phyloP scores from a whole-genome alignment of 2,797 vertebrate species.

The Danio jaintianensis region DNA sequence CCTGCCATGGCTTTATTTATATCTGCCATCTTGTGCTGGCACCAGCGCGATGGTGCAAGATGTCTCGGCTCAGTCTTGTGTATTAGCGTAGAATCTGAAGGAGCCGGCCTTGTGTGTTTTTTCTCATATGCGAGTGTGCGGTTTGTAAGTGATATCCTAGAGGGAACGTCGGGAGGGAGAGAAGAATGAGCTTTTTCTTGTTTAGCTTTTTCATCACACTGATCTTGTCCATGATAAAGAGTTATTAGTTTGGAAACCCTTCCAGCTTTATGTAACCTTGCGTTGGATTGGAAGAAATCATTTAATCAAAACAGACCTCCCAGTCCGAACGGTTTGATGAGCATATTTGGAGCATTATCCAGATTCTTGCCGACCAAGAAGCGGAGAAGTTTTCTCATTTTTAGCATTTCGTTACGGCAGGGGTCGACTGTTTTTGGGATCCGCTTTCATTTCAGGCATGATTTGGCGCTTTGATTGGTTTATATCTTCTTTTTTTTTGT shows the following conservation, averaged over 20 bases:
- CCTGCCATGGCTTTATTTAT: not conserved
- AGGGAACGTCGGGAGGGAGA: conserved; percentile 11
- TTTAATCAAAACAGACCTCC: conserved; percentile 52
- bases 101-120: not conserved
- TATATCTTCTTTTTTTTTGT: not conserved
- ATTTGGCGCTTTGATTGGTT: conserved; percentile 21
- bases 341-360: conserved; percentile 25
- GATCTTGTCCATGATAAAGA: conserved; percentile 55
- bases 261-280: conserved; percentile 59
- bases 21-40: conserved; percentile 37
- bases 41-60: conserved; percentile 3
- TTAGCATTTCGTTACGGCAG: not conserved
- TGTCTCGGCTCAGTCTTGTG: not conserved
- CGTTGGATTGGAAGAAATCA: conserved; percentile 38
- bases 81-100: not conserved
- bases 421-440: conserved; percentile 1
- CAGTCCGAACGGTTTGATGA: conserved; percentile 40
- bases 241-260: conserved; percentile 47
- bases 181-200: conserved; percentile 48
- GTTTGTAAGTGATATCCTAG: conserved; percentile 37
- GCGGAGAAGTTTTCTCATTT: conserved; percentile 14
- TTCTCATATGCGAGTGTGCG: conserved; percentile 35
- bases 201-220: conserved; percentile 53
- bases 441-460: conserved; percentile 27
- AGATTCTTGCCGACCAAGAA: conserved; percentile 15